A percentile compares a stretch with the other conserved stretches of the same genome.
Conservation (phyloP, 2,113 vertebrate species). For the Tragulus kanchil region DNA sequence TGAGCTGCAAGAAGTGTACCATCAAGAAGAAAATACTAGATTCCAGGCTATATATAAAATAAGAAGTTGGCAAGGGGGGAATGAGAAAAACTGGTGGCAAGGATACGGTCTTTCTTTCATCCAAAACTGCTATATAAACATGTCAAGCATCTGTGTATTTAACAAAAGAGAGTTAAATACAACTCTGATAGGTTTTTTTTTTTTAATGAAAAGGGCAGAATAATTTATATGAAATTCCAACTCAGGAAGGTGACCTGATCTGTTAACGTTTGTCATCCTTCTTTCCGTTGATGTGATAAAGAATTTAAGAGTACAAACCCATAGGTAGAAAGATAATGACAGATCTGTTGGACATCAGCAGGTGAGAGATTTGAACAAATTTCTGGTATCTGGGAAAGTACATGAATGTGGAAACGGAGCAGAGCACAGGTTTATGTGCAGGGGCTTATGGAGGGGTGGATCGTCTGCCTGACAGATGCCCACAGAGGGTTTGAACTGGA, state of each 20-base stretch:
- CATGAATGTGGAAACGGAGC: rapidly evolving
- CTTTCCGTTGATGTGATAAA: neutral
- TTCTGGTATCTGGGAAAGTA: neutral
- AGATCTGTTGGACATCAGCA: neutral
- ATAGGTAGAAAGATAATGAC: neutral
- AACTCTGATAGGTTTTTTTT: neutral
- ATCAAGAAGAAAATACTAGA: neutral
- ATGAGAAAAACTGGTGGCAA: neutral
- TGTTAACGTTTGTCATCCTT: neutral
- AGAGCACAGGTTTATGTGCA: too few species aligned
- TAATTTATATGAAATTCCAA: neutral
- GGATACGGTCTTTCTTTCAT: neutral
- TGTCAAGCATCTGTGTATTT: neutral
- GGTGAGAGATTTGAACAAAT: neutral
- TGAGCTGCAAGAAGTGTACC: neutral
- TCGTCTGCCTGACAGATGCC: neutral
- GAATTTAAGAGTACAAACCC: neutral
- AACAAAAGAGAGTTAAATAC: neutral
- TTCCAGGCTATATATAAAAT: neutral
- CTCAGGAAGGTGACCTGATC: neutral
- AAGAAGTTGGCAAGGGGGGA: neutral
- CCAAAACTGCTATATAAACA: neutral
- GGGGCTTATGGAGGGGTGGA: neutral
- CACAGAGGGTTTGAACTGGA: neutral
- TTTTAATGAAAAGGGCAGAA: neutral